Base-by-base conservation (phyloP, 2,888 invertebrate species). In the Auanema sp. region DNA sequence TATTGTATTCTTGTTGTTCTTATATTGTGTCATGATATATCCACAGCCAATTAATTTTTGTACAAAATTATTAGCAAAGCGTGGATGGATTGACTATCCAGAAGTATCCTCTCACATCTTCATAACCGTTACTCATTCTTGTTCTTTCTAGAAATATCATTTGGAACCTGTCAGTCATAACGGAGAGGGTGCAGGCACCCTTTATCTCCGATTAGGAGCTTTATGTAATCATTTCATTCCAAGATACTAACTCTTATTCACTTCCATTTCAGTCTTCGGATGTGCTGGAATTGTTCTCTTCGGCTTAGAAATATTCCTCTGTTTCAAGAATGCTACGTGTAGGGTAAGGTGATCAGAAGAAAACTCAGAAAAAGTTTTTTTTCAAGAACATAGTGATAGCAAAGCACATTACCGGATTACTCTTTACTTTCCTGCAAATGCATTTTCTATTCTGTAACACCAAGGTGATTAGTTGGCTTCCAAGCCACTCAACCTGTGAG, bases 391-490 rank as follows among this genome's bases (percentile, higher is more conserved):
- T 63, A 4, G 62, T 62, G 49, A 62, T 77, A 12, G 58, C 72
- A 24, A 77, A 84, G 60, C 84, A 80, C 77, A 63, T 72, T 23
- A 66, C 80, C 23, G 79, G 78, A 1, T 75, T 74, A 10, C 25
- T 79, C n/a, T 83, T 83, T 69, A 79, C 80, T 33, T 83, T 83
- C 67, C 65, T 83, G 25, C 83, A 83, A 63, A 81, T 83, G 79
- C 83, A 83, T 60, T 83, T 83, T 65, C 77, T 83, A 42, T 83
- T 83, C 64, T 79, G 80, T 49, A 83, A 83, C 55, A 81, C 83
- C 12, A 83, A 80, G 71, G 82, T 82, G 3, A 14, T 43, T 43
- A 43, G 12, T 14, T 56, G 24, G n/a, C 14, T 21, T 58, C 14
- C 18, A 14, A 12, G n/a, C 14, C 18, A 58, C 8, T n/a, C 16